These are phyloP conservation scores for Conus ventricosus DNA, from an alignment of 1,140 invertebrate species.

Conservation along the genomic window DNA sequence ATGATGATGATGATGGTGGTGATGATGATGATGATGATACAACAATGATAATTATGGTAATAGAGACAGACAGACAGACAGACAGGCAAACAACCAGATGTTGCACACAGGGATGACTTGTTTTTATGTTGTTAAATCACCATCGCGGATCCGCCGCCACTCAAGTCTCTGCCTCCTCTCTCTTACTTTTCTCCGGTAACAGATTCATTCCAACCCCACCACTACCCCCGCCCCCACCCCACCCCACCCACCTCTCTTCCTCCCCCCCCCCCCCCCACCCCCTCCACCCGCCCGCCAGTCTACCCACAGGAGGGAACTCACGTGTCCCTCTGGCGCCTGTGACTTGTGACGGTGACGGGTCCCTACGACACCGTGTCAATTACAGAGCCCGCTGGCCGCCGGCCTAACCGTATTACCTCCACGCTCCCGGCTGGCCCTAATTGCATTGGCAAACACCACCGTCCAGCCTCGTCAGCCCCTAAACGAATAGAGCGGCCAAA, in stretches of 20 bases:
- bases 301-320: too few species aligned
- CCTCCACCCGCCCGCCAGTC: not conserved
- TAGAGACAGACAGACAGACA: too few species aligned
- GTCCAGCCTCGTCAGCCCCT: conserved; percentile 53
- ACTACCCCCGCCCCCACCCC: not conserved
- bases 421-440: conserved; percentile 54
- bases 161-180: too few species aligned
- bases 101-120: not conserved
- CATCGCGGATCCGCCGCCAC: too few species aligned
- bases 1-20: too few species aligned
- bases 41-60: too few species aligned
- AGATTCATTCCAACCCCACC: not conserved
- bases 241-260: not conserved
- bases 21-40: too few species aligned
- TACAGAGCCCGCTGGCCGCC: conserved; percentile 42
- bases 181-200: too few species aligned
- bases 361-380: conserved; percentile 47
- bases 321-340: not conserved
- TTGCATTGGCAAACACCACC: conserved; percentile 65
- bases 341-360: conserved; percentile 35
- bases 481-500: conserved; percentile 65
- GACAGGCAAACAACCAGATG: too few species aligned
- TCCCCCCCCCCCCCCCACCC: too few species aligned
- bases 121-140: too few species aligned
- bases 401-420: conserved; percentile 53